These are phyloP conservation scores for Himalopsyche tibetana DNA, from an alignment of 2,888 invertebrate genomes.

Conservation along the genomic window DNA sequence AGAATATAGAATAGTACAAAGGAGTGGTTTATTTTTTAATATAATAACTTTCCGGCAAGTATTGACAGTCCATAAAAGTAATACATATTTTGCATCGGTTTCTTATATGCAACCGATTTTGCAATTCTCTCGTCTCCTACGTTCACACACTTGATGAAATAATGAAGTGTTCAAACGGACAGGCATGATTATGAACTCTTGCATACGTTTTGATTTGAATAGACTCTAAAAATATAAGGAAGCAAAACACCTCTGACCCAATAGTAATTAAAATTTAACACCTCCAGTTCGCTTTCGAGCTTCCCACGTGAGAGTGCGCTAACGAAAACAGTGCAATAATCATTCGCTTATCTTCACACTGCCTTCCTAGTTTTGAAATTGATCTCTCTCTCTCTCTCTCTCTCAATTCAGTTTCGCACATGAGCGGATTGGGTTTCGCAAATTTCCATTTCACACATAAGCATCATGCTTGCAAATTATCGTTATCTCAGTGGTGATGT, in stretches of 20 bases:
- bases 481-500: too few relatives aligned
- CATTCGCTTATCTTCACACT: neutral
- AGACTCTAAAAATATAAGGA: neutral
- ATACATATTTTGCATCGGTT: too few relatives aligned
- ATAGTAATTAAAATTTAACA: constrained; percentile 21
- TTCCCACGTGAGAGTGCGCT: neutral
- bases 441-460: constrained; percentile 19
- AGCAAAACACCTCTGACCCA: neutral
- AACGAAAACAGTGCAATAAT: neutral
- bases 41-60: too few relatives aligned
- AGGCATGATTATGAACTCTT: too few relatives aligned
- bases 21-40: too few relatives aligned
- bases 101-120: too few relatives aligned
- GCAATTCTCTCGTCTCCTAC: too few relatives aligned
- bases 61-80: too few relatives aligned
- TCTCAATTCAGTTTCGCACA: neutral
- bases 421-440: constrained; percentile 2
- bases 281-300: neutral
- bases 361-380: neutral
- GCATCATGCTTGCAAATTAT: too few relatives aligned
- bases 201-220: neutral
- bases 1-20: too few relatives aligned
- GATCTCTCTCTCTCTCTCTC: constrained; percentile 19
- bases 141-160: too few relatives aligned
- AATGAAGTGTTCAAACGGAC: too few relatives aligned